Evolutionary conservation across 2,888 invertebrate genomes (phyloP).

Genomic region (Trileptium ribeirensis): DNA sequence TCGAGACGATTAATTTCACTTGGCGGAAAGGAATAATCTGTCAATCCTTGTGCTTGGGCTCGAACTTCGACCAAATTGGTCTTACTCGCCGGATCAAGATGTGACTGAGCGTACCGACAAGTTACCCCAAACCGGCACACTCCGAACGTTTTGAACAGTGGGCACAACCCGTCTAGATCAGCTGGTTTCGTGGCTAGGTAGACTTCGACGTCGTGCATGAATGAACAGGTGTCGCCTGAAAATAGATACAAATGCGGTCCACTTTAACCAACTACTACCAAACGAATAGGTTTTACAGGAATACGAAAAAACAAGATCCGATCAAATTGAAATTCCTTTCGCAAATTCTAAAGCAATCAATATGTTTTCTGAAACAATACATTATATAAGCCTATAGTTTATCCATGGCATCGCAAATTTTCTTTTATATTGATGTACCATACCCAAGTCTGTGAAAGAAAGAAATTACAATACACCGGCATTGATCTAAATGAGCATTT

Average conservation of each 20-base stretch:
- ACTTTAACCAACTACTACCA: too few relatives aligned
- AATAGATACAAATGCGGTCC: conserved; percentile 34
- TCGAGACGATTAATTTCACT: conserved; percentile 8
- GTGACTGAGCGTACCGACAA: conserved; percentile 72
- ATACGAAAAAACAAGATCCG: too few relatives aligned
- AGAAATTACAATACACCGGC: too few relatives aligned
- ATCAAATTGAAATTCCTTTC: too few relatives aligned
- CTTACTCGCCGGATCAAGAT: conserved; percentile 59
- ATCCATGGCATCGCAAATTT: too few relatives aligned
- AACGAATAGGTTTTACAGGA: too few relatives aligned
- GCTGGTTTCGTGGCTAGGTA: conserved; percentile 58
- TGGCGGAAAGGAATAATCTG: conserved; percentile 44
- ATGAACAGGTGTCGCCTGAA: conserved; percentile 44
- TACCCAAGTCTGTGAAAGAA: too few relatives aligned
- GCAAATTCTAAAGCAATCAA: too few relatives aligned
- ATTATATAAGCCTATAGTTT: too few relatives aligned
- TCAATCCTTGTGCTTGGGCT: conserved; percentile 45
- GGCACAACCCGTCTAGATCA: conserved; percentile 56
- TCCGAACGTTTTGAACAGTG: conserved; percentile 60
- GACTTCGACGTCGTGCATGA: conserved; percentile 40
- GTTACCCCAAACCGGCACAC: conserved; percentile 74
- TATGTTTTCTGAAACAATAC: too few relatives aligned
- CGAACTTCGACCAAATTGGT: conserved; percentile 28
- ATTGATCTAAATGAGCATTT: too few relatives aligned
- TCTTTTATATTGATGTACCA: too few relatives aligned